A percentile compares a stretch with the other conserved stretches of the same genome.
Evolutionary conservation across 2,113 vertebrate species (phyloP).

Genomic region (Amazona guildingii): DNA sequence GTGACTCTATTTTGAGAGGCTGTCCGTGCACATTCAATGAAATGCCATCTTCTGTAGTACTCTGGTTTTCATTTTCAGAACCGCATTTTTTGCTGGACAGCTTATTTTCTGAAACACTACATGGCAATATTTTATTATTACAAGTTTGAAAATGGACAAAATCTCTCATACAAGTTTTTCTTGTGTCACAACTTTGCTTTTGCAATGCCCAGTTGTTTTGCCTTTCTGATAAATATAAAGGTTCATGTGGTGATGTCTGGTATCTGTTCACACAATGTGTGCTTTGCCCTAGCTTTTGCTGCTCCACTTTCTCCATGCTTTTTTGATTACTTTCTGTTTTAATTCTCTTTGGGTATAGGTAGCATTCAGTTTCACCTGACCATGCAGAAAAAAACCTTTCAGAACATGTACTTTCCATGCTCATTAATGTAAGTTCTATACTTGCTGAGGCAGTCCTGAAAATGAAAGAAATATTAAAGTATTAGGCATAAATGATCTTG

Average conservation of each 20-base stretch:
- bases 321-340: conserved; percentile 15
- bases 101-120: not conserved
- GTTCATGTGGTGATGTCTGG: not conserved
- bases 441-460: conserved; percentile 7
- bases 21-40: not conserved
- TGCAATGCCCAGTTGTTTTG: not conserved
- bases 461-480: not conserved
- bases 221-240: not conserved
- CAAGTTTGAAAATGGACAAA: not conserved
- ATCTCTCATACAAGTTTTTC: not conserved
- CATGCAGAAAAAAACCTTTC: not conserved
- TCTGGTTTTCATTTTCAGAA: not conserved
- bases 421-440: not conserved
- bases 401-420: conserved; percentile 15
- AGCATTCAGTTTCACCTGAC: not conserved
- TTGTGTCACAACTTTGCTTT: not conserved
- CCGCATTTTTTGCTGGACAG: not conserved
- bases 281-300: not conserved
- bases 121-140: not conserved
- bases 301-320: not conserved
- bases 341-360: not conserved
- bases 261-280: not conserved
- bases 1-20: not conserved
- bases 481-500: not conserved
- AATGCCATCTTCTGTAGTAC: not conserved